Evolutionary conservation across 2,888 invertebrate genomes (phyloP).

Genomic region (Leucophora obtusa): DNA sequence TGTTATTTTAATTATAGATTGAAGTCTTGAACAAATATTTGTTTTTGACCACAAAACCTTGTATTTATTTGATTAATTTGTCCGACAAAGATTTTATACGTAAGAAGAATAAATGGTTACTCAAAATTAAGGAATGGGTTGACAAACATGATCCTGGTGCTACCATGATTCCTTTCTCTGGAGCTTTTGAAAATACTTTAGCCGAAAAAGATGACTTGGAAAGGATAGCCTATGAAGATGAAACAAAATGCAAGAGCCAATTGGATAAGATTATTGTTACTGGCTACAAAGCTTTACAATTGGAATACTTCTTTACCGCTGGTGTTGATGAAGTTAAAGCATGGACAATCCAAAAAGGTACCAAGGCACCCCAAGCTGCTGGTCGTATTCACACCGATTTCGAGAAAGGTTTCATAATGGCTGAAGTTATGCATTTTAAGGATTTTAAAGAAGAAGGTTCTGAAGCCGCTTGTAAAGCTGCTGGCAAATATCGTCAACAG

Average conservation of each 20-base stretch:
- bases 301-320: slow-evolving; percentile 99
- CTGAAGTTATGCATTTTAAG: slow-evolving; percentile 98
- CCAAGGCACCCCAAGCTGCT: slow-evolving; percentile 99
- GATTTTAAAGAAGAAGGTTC: slow-evolving; percentile 98
- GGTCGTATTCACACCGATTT: slow-evolving; percentile 99
- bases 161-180: slow-evolving; percentile 96
- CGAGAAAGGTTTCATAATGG: slow-evolving; percentile 99
- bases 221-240: slow-evolving; percentile 88
- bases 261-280: slow-evolving; percentile 98
- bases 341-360: slow-evolving; percentile 99
- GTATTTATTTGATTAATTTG: slow-evolving; percentile 97
- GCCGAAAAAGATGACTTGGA: slow-evolving; percentile 91
- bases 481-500: slow-evolving; percentile 99
- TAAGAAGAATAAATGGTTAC: slow-evolving; percentile 98
- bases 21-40: slow-evolving; percentile 97
- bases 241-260: slow-evolving; percentile 89
- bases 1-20: slow-evolving; percentile 83
- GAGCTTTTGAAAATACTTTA: slow-evolving; percentile 91
- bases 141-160: slow-evolving; percentile 97
- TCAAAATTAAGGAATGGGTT: slow-evolving; percentile 98
- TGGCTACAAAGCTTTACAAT: slow-evolving; percentile 96
- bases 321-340: slow-evolving; percentile 99
- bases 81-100: slow-evolving; percentile 98
- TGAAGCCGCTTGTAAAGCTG: slow-evolving; percentile 94
- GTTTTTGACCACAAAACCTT: slow-evolving; percentile 98